These are phyloP conservation scores for Rhyacophila evoluta DNA, from an alignment of 2,888 invertebrate species.

Conservation along the genomic window DNA sequence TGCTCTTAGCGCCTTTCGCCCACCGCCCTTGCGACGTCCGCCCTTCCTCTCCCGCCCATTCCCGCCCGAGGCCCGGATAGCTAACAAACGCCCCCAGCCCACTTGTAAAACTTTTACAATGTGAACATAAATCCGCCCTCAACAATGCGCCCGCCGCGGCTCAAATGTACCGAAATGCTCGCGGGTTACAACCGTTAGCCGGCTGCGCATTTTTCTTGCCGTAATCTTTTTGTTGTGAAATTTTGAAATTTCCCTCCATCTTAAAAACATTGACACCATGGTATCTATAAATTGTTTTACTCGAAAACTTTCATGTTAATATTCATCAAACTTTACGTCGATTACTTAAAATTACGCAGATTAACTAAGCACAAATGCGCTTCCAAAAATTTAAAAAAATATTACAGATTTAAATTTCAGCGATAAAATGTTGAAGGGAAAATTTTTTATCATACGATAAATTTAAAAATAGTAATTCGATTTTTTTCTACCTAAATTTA, in stretches of 20 bases:
- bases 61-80: slow-evolving; percentile 34
- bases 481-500: no score
- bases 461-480: no score
- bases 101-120: slow-evolving; percentile 55
- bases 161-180: slow-evolving; percentile 49
- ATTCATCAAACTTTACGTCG: no score
- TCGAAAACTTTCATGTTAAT: no score
- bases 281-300: background rate
- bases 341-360: no score
- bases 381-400: no score
- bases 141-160: slow-evolving; percentile 52
- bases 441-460: no score
- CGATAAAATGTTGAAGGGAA: no score
- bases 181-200: slow-evolving; percentile 46
- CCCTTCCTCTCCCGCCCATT: slow-evolving; percentile 23
- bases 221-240: slow-evolving; percentile 32
- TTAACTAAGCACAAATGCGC: no score
- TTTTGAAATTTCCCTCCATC: slow-evolving; percentile 1
- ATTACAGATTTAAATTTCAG: no score
- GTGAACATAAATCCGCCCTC: slow-evolving; percentile 54
- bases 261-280: background rate
- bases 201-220: slow-evolving; percentile 38
- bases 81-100: slow-evolving; percentile 54
- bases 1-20: slow-evolving; percentile 51
- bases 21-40: slow-evolving; percentile 31